Percentiles rank a stretch among this genome's conserved stretches.
These are phyloP conservation scores for human (Homo sapiens) DNA, from an alignment of 2,113 vertebrate species.

Conservation along the genomic window DNA sequence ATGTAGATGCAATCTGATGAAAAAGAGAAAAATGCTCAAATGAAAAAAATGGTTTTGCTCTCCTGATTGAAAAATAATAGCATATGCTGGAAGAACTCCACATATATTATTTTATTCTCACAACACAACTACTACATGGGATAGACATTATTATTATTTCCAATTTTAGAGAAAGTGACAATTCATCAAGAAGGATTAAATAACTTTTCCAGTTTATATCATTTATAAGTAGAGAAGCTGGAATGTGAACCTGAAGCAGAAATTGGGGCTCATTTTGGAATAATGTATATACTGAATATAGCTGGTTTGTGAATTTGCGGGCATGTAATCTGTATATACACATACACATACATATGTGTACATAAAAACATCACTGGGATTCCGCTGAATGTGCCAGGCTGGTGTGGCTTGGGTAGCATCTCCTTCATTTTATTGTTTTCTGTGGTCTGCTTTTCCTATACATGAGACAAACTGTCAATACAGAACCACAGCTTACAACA, in stretches of 20 bases:
- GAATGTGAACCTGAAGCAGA: neutral
- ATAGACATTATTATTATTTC: neutral
- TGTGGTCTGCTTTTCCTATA: neutral
- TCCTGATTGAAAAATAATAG: neutral
- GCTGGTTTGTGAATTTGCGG: neutral
- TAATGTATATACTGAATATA: neutral
- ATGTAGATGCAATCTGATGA: neutral
- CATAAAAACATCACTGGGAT: neutral
- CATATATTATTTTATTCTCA: neutral
- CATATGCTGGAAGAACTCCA: neutral
- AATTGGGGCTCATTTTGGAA: neutral
- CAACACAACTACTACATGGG: neutral
- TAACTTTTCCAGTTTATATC: neutral
- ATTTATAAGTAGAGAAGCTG: neutral
- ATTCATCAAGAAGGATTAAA: neutral
- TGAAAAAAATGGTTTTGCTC: neutral
- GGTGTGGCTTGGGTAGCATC: too few species aligned
- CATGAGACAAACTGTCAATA: neutral
- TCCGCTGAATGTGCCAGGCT: neutral
- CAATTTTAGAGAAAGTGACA: neutral
- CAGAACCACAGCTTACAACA: neutral
- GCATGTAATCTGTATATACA: neutral
- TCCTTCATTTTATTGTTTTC: neutral
- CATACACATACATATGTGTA: accelerated
- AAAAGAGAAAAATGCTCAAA: neutral